phyloP scores from a whole-genome alignment of 2,888 invertebrate genomes.

The Allolobophora icterica region DNA sequence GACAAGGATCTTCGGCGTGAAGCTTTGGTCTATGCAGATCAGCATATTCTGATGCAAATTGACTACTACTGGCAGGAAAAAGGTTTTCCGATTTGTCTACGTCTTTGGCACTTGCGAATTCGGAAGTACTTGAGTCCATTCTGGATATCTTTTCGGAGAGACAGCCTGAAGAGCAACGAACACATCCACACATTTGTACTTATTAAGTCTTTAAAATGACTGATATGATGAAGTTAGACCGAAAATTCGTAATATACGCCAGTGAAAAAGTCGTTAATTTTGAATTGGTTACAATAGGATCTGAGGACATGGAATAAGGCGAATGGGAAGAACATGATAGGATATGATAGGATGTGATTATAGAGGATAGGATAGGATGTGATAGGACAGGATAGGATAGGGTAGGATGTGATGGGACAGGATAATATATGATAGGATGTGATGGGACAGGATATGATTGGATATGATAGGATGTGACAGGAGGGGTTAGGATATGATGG shows the following conservation, averaged over 20 bases:
- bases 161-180: not conserved
- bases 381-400: too few relatives aligned
- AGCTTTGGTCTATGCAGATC: not conserved
- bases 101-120: not conserved
- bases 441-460: too few relatives aligned
- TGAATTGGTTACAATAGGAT: too few relatives aligned
- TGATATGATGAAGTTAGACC: not conserved
- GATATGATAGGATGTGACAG: too few relatives aligned
- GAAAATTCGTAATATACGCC: not conserved
- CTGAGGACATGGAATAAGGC: too few relatives aligned
- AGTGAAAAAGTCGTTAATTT: too few relatives aligned
- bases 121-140: not conserved
- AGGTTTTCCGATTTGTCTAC: not conserved
- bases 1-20: not conserved
- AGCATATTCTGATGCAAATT: not conserved
- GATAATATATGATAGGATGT: too few relatives aligned
- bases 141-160: not conserved
- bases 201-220: not conserved
- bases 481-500: too few relatives aligned
- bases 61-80: not conserved
- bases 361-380: too few relatives aligned
- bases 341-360: too few relatives aligned
- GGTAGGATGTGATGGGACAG: too few relatives aligned
- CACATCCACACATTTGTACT: not conserved
- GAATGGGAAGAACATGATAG: too few relatives aligned